Evolutionary conservation across 30 jellyfish, hydroid and myxozoan genomes (phyloP).

Genomic region (Aurelia sp.): DNA sequence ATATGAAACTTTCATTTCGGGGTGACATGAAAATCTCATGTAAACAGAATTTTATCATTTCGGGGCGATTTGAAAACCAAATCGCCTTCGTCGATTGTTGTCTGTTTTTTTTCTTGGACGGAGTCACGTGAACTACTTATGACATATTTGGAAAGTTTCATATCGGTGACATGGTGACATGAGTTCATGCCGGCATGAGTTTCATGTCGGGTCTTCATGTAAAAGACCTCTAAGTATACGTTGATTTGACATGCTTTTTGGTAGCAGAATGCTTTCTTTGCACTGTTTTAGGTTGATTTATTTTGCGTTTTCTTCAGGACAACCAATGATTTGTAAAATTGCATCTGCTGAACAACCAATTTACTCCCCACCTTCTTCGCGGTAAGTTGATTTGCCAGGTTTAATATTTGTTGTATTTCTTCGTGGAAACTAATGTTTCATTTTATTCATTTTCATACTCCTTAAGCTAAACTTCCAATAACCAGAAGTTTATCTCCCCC

Average conservation of each 20-base stretch:
- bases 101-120: too few species aligned
- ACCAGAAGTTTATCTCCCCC: background rate
- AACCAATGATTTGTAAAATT: conserved; percentile 87
- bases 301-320: conserved; percentile 63
- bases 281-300: background rate
- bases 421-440: background rate
- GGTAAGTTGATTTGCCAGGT: conserved; percentile 11
- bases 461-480: background rate
- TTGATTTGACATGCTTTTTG: background rate
- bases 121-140: too few species aligned
- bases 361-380: conserved; percentile 41
- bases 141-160: too few species aligned
- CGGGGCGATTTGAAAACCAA: too few species aligned
- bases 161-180: too few species aligned
- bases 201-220: too few species aligned
- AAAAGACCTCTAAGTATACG: too few species aligned
- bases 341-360: conserved; percentile 49
- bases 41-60: too few species aligned
- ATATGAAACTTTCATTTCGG: too few species aligned
- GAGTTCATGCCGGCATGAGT: too few species aligned
- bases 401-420: background rate
- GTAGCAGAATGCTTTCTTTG: background rate
- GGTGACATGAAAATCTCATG: too few species aligned
- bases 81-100: too few species aligned
- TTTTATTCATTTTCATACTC: background rate